A percentile compares a stretch with the other conserved stretches of the same genome.
Conservation (phyloP, 2,888 invertebrate species). For the Andrena trimmerana region DNA sequence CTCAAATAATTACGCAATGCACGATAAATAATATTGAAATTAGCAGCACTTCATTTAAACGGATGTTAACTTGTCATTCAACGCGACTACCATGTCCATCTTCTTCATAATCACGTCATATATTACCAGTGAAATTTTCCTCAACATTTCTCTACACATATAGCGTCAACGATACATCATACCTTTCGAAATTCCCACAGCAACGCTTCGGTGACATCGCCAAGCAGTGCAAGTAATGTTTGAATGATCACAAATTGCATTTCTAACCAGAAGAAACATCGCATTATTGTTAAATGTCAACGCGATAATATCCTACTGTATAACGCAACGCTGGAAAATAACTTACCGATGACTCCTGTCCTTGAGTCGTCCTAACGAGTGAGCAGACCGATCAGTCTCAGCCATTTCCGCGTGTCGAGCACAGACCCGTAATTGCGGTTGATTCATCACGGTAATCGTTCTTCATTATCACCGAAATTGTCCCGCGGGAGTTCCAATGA, state of each 20-base stretch:
- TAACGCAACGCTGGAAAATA: slow-evolving; percentile 19
- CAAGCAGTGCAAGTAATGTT: neutral
- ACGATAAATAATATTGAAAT: too few relatives aligned
- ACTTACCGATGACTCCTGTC: slow-evolving; percentile 12
- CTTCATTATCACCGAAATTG: slow-evolving; percentile 67
- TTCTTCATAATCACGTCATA: too few relatives aligned
- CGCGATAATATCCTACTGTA: neutral
- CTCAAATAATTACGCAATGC: too few relatives aligned
- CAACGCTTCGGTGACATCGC: too few relatives aligned
- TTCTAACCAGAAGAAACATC: too few relatives aligned
- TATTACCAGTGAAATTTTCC: too few relatives aligned
- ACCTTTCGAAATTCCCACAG: too few relatives aligned
- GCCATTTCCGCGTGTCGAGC: slow-evolving; percentile 56
- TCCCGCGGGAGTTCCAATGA: slow-evolving; percentile 54
- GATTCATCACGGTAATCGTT: slow-evolving; percentile 68
- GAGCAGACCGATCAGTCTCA: slow-evolving; percentile 54
- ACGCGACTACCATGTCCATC: too few relatives aligned
- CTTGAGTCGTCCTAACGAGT: slow-evolving; percentile 31
- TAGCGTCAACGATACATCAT: too few relatives aligned
- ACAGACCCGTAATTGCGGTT: slow-evolving; percentile 65
- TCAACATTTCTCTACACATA: too few relatives aligned
- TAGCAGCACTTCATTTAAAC: too few relatives aligned
- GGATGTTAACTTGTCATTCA: too few relatives aligned
- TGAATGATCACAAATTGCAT: neutral
- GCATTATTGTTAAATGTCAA: neutral